Evolutionary conservation across 1,140 invertebrate genomes (phyloP).

Genomic region (Brachionus manjavacas): DNA sequence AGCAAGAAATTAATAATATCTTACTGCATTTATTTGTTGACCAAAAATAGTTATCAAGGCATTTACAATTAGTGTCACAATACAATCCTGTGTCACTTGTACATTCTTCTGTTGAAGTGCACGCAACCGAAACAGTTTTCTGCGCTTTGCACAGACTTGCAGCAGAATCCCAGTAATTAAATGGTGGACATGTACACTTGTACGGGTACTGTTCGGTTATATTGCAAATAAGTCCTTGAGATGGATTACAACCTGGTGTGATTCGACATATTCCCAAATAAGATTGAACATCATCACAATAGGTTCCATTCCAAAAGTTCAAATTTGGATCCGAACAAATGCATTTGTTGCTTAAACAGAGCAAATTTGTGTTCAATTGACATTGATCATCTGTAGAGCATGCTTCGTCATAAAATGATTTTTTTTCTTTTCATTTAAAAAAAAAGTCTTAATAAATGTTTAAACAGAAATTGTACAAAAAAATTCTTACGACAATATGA

Average conservation of each 20-base stretch:
- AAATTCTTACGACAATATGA: background rate
- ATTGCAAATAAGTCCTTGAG: background rate
- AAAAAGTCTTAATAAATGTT: background rate
- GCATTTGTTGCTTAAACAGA: background rate
- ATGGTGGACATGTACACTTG: background rate
- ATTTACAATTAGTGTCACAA: background rate
- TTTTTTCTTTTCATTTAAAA: background rate
- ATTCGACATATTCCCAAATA: background rate
- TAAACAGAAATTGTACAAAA: too few relatives aligned
- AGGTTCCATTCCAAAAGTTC: constrained; percentile 12
- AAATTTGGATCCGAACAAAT: constrained; percentile 1
- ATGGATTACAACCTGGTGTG: background rate
- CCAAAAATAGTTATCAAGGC: background rate
- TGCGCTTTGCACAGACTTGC: background rate
- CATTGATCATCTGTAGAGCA: background rate
- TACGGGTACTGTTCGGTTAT: background rate
- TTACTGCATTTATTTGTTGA: background rate
- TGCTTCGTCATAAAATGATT: background rate
- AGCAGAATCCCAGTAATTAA: background rate
- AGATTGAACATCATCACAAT: constrained; percentile 8
- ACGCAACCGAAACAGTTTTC: background rate
- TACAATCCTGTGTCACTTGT: background rate
- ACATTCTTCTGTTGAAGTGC: background rate
- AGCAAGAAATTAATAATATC: background rate
- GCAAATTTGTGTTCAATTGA: background rate